phyloP scores from a whole-genome alignment of 2,113 vertebrate genomes.

The Nipponia nippon region DNA sequence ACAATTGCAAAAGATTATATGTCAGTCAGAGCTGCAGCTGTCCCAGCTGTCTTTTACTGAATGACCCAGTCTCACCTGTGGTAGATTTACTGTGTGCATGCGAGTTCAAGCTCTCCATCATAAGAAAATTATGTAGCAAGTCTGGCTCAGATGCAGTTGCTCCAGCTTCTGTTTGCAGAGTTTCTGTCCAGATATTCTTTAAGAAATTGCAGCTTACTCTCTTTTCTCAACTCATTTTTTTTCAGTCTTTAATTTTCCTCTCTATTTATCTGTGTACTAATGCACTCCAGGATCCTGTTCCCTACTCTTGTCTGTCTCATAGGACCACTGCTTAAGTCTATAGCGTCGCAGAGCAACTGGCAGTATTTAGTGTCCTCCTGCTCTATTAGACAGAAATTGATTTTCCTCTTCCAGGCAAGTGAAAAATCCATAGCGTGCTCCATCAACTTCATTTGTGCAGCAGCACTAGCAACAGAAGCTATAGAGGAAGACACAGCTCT shows the following conservation, averaged over 20 bases:
- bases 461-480: background rate
- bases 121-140: background rate
- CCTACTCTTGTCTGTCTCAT: background rate
- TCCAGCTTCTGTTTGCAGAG: background rate
- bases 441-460: background rate
- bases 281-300: background rate
- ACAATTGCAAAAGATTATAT: background rate
- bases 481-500: background rate
- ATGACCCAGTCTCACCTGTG: background rate
- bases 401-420: constrained; percentile 6
- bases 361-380: background rate
- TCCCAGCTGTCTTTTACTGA: background rate
- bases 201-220: background rate
- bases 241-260: background rate
- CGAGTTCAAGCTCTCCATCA: background rate
- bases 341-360: background rate
- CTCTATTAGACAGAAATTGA: constrained; percentile 32
- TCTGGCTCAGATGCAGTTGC: background rate
- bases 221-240: background rate
- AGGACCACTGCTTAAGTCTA: background rate
- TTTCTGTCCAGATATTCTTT: background rate
- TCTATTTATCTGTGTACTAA: constrained; percentile 4
- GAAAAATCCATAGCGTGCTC: constrained; percentile 51
- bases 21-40: background rate
- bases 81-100: background rate